phyloP scores from a whole-genome alignment of 2,797 vertebrate genomes.

The Esox masquinongy region DNA sequence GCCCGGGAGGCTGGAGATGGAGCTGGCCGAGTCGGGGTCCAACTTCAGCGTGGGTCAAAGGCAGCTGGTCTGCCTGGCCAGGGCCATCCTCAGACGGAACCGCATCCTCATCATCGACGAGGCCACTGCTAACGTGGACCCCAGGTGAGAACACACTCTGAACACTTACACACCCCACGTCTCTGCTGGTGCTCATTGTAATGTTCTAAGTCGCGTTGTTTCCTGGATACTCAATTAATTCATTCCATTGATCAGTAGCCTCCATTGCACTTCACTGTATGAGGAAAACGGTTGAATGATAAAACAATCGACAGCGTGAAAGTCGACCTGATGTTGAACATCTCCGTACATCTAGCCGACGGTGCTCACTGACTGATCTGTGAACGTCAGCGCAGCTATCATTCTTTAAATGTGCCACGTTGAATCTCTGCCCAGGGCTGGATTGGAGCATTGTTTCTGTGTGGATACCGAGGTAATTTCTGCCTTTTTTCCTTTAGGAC shows the following conservation, averaged over 20 bases:
- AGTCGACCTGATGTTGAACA: not conserved
- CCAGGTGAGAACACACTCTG: constrained; percentile 58
- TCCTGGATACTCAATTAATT: not conserved
- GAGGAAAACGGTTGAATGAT: not conserved
- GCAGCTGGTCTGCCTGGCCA: constrained; percentile 88
- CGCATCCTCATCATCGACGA: constrained; percentile 91
- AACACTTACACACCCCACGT: not conserved
- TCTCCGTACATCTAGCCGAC: not conserved
- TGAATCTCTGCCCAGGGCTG: constrained; percentile 71
- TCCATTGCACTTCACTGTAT: not conserved
- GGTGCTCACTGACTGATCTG: not conserved
- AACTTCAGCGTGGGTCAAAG: constrained; percentile 94
- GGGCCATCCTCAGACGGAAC: constrained; percentile 88
- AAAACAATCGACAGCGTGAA: not conserved
- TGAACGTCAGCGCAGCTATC: constrained; percentile 30
- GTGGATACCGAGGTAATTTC: constrained; percentile 64
- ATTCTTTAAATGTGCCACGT: constrained; percentile 60
- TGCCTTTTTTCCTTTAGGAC: constrained; percentile 78
- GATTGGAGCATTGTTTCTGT: constrained; percentile 56
- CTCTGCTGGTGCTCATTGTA: not conserved
- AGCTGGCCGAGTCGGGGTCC: constrained; percentile 88
- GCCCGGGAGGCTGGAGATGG: constrained; percentile 85
- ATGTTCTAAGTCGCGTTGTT: not conserved
- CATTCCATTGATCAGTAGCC: not conserved
- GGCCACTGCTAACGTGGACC: constrained; percentile 93